Evolutionary conservation across 2,797 vertebrate genomes (phyloP).

Genomic region (Cottoperca gobio): DNA sequence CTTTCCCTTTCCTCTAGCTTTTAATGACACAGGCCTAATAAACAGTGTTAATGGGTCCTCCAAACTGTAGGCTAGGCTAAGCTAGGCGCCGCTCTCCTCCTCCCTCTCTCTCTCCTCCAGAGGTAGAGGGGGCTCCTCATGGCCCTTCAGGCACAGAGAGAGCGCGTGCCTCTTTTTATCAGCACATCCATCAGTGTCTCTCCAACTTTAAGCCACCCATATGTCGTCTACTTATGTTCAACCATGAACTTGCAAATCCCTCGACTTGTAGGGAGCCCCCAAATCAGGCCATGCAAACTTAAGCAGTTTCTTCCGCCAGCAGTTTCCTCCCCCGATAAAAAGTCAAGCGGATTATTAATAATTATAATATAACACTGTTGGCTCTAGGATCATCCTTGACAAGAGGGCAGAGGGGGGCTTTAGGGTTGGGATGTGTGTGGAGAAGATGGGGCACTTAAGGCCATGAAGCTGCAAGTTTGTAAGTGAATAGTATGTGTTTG

Average conservation of each 20-base stretch:
- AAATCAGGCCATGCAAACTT: constrained; percentile 39
- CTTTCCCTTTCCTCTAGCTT: constrained; percentile 64
- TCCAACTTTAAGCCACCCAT: constrained; percentile 24
- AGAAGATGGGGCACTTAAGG: constrained; percentile 33
- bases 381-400: constrained; percentile 44
- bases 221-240: constrained; percentile 25
- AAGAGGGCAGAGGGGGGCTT: constrained; percentile 9
- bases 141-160: constrained; percentile 56
- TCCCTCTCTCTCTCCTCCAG: constrained; percentile 60
- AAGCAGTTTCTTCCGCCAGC: too few species aligned
- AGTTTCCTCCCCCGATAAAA: constrained; percentile 48
- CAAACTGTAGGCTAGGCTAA: constrained; percentile 51
- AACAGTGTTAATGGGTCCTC: constrained; percentile 76
- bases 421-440: constrained; percentile 17
- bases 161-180: constrained; percentile 18
- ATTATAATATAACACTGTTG: constrained; percentile 58
- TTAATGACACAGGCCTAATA: constrained; percentile 76
- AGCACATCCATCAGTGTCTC: constrained; percentile 21
- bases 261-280: constrained; percentile 25
- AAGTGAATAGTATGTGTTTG: constrained; percentile 59
- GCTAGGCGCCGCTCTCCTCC: constrained; percentile 54
- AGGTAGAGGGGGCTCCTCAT: constrained; percentile 61
- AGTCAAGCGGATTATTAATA: constrained; percentile 50
- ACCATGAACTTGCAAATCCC: constrained; percentile 45
- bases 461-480: constrained; percentile 50